Evolutionary conservation across 2,888 invertebrate genomes (phyloP).

Genomic region (Amphipyra berbera): DNA sequence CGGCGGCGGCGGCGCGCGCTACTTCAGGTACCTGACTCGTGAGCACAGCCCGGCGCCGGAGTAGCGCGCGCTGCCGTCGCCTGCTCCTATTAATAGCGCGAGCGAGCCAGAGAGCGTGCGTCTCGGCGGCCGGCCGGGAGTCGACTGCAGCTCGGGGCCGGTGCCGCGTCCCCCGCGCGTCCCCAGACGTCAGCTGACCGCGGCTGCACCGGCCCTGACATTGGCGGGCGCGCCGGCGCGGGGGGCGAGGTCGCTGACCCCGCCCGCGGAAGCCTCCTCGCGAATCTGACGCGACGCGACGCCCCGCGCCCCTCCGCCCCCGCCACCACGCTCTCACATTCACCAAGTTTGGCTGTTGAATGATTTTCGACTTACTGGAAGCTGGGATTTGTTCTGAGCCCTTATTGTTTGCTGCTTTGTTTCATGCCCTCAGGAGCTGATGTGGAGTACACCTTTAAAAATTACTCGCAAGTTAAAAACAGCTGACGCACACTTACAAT

Average conservation of each 20-base stretch:
- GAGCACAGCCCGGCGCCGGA: constrained; percentile 95
- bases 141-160: constrained; percentile 83
- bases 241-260: constrained; percentile 86
- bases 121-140: constrained; percentile 77
- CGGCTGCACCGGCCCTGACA: constrained; percentile 90
- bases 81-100: constrained; percentile 80
- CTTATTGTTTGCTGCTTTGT: constrained; percentile 36
- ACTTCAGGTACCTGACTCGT: constrained; percentile 99
- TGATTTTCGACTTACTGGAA: constrained; percentile 69
- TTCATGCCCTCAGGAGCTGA: constrained; percentile 19
- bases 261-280: constrained; percentile 88
- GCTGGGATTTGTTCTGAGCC: constrained; percentile 33
- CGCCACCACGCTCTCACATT: constrained; percentile 71
- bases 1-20: constrained; percentile 96
- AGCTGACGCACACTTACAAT: constrained; percentile 29
- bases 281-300: constrained; percentile 73
- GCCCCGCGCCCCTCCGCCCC: constrained; percentile 66
- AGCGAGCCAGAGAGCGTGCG: constrained; percentile 70
- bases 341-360: constrained; percentile 75
- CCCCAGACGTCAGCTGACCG: constrained; percentile 90
- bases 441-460: constrained; percentile 10
- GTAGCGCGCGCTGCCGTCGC: constrained; percentile 93
- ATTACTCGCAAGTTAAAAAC: constrained; percentile 18
- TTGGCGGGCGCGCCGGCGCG: constrained; percentile 86
- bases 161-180: constrained; percentile 85